Evolutionary conservation across 2,888 invertebrate genomes (phyloP), one percentile per base, ranked within the genome.

Genomic region (Strigamia maritima): DNA sequence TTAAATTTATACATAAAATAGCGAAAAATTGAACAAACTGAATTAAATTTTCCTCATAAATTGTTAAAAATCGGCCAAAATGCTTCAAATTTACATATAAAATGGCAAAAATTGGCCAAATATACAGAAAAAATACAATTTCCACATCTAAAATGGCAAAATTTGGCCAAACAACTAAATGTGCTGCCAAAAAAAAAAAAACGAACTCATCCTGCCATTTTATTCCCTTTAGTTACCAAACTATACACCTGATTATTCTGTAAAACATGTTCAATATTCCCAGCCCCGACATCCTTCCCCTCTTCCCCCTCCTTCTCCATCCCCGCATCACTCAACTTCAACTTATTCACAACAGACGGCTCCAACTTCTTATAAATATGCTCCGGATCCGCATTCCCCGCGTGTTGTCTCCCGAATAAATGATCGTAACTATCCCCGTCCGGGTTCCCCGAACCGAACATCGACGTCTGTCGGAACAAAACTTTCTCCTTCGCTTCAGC

Each of bases 231-330:
- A 19, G 31, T 22, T 4, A 80, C 79, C 26, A 79, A 76, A 26
- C 75, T 79, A 70, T 80, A 80, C 10, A 80, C 79, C 7, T 80
- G 79, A 35, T 80, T 79, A 40, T 80, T 79, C 28, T 76, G 79
- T 10, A 80, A 14, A 28, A 80, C 70, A n/a, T 74, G 54, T 28
- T 54, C 14, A 8, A 80, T 76, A 19, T 60, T n/a, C 79, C n/a
- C n/a, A 22, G 24, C 54, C 7, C 49, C 77, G 6, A 24, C 24
- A 2, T 14, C 8, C 7, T 31, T 35, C 28, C 19, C 16, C 74
- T 14, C 75, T 26, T 75, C 12, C 35, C 4, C 75, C 22, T 31
- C 35, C 12, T n/a, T 24, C 6, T 26, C 28, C 26, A 3, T 12
- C 12, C 10, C 76, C 38, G 19, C 31, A 76, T 38, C 31, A 24